Evolutionary conservation across 2,888 invertebrate genomes (phyloP).

Genomic region (Chirona hameri): DNA sequence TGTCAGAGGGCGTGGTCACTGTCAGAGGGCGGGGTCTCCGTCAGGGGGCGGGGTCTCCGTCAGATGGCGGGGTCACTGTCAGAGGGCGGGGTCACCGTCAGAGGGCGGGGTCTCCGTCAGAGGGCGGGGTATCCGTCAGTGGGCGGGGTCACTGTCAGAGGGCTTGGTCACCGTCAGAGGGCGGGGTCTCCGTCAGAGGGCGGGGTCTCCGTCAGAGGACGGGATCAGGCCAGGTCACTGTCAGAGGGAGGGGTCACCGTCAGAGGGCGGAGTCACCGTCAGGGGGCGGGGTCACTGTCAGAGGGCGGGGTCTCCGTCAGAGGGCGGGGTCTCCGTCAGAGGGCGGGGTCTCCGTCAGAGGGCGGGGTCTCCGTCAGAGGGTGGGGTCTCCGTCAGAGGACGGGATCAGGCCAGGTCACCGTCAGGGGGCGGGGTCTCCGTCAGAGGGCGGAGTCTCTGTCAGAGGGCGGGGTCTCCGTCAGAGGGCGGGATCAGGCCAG

Average conservation of each 20-base stretch:
- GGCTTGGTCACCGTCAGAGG: too few relatives aligned
- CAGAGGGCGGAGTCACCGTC: not conserved
- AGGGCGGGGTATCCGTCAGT: not conserved
- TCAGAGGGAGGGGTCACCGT: not conserved
- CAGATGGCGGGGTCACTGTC: too few relatives aligned
- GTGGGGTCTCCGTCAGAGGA: too few relatives aligned
- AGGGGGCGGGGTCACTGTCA: not conserved
- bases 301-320: too few relatives aligned
- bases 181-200: not conserved
- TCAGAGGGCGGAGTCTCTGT: too few relatives aligned
- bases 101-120: not conserved
- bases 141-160: too few relatives aligned
- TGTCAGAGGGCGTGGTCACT: not conserved
- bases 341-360: not conserved
- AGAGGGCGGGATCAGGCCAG: too few relatives aligned
- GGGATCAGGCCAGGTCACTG: too few relatives aligned
- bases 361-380: not conserved
- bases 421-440: not conserved
- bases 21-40: too few relatives aligned
- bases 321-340: constrained; percentile 32
- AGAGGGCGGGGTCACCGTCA: not conserved
- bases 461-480: not conserved
- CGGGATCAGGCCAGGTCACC: too few relatives aligned
- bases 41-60: not conserved
- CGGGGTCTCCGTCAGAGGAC: constrained; percentile 29